A percentile compares a stretch with the other conserved stretches of the same genome.
phyloP scores from a whole-genome alignment of 2,797 vertebrate species.

The Karalla daura region DNA sequence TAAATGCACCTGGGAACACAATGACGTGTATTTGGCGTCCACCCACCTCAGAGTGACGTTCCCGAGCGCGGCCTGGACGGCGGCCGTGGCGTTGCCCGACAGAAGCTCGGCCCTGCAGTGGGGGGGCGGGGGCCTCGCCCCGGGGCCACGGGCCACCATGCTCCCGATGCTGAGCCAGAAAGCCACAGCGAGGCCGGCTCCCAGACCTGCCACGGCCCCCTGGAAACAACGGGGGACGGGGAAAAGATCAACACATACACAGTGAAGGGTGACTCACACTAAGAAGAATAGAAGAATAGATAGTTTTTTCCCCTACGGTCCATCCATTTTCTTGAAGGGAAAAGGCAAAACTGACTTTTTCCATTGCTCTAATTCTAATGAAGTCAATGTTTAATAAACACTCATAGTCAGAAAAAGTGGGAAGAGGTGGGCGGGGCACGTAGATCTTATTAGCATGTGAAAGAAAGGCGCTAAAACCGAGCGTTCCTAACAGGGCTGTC shows the following conservation, averaged over 20 bases:
- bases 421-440: too few relatives aligned
- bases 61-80: constrained; percentile 61
- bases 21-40: rapidly evolving
- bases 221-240: constrained; percentile 52
- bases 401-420: too few relatives aligned
- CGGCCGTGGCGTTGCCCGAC: constrained; percentile 69
- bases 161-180: constrained; percentile 94
- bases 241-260: neutral
- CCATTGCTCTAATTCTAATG: too few relatives aligned
- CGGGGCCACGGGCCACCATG: constrained; percentile 65
- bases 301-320: too few relatives aligned
- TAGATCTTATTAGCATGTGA: too few relatives aligned
- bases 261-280: neutral
- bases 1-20: too few relatives aligned
- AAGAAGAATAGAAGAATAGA: too few relatives aligned
- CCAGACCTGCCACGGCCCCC: constrained; percentile 89
- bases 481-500: too few relatives aligned
- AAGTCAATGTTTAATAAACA: too few relatives aligned
- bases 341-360: too few relatives aligned
- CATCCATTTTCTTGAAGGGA: too few relatives aligned
- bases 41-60: constrained; percentile 54
- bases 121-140: rapidly evolving
- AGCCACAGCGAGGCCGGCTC: constrained; percentile 86
- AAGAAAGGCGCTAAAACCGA: too few relatives aligned
- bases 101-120: constrained; percentile 51